These are phyloP conservation scores for Drosophila athabasca DNA, from an alignment of 1,140 invertebrate species.

Conservation along the genomic window DNA sequence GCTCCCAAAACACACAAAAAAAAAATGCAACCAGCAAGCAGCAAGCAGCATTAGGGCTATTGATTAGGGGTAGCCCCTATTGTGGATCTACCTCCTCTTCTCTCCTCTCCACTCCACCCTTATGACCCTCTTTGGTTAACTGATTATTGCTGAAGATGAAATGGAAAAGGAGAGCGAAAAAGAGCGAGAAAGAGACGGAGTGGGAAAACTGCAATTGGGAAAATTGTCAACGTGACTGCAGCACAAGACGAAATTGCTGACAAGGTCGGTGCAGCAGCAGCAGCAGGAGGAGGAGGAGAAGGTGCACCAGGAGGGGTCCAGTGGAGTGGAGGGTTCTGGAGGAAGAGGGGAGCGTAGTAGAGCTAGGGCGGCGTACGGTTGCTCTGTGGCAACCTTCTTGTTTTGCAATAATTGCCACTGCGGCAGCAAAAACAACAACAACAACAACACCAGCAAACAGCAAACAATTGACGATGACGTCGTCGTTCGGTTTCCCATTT, in stretches of 20 bases:
- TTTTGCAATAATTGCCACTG: constrained; percentile 68
- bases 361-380: too few relatives aligned
- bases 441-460: constrained; percentile 4
- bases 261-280: constrained; percentile 61
- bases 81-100: not conserved
- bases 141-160: constrained; percentile 42
- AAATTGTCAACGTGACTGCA: constrained; percentile 70
- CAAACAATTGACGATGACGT: constrained; percentile 50
- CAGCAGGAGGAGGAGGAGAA: not conserved
- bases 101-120: not conserved
- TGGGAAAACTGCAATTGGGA: constrained; percentile 41
- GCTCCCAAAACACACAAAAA: not conserved
- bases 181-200: not conserved
- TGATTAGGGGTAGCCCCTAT: constrained; percentile 47
- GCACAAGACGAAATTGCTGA: constrained; percentile 58
- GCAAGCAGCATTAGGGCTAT: constrained; percentile 32
- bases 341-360: too few relatives aligned
- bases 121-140: constrained; percentile 12
- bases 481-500: constrained; percentile 47
- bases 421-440: not conserved
- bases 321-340: not conserved
- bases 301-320: not conserved
- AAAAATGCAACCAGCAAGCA: not conserved
- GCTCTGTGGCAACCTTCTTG: constrained; percentile 39
- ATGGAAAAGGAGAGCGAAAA: not conserved